A percentile compares a stretch with the other conserved stretches of the same genome.
Conservation (phyloP, 1,140 invertebrate species). For the Alviniconcha marisindica region DNA sequence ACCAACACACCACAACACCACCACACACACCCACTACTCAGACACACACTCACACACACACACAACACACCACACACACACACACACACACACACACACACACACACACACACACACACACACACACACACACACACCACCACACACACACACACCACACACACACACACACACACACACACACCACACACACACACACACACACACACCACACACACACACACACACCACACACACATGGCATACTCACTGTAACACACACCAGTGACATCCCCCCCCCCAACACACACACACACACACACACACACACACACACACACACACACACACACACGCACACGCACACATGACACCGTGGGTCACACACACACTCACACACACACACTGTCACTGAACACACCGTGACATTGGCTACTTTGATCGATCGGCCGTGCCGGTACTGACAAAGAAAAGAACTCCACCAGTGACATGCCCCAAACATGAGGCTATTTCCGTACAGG, state of each 20-base stretch:
- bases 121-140: not conserved
- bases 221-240: conserved; percentile 15
- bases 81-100: conserved; percentile 21
- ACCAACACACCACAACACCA: not conserved
- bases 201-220: too few species aligned
- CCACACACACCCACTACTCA: not conserved
- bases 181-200: conserved; percentile 16
- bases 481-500: too few species aligned
- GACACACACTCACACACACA: not conserved
- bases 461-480: too few species aligned
- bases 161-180: conserved; percentile 22
- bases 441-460: too few species aligned
- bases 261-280: too few species aligned
- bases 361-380: too few species aligned
- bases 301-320: not conserved
- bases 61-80: not conserved
- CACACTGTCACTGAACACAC: too few species aligned
- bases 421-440: too few species aligned
- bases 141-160: not conserved
- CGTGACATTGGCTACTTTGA: too few species aligned
- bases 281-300: too few species aligned
- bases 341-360: too few species aligned
- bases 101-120: not conserved
- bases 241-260: not conserved
- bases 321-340: conserved; percentile 1